These are phyloP conservation scores for Nicator chloris DNA, from an alignment of 2,113 vertebrate species.

Conservation along the genomic window DNA sequence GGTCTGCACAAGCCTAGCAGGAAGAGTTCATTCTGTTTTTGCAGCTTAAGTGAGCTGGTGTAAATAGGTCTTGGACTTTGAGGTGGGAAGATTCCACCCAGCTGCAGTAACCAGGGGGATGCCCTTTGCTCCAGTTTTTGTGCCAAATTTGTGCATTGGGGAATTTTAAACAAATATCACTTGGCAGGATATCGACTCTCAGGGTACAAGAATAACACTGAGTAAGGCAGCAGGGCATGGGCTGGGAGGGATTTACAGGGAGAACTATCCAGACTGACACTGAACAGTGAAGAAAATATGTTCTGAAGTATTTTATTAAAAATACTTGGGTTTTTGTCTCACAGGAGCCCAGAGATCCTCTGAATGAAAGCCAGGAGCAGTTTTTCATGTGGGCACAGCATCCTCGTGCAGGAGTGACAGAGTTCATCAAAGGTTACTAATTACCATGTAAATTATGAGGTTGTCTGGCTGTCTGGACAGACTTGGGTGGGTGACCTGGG, in stretches of 20 bases:
- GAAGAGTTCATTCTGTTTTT: slow-evolving; percentile 12
- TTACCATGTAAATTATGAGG: not conserved
- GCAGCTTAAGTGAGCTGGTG: slow-evolving; percentile 5
- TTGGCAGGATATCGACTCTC: not conserved
- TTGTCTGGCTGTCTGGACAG: not conserved
- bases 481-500: not conserved
- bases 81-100: slow-evolving; percentile 59
- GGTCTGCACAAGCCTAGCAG: not conserved
- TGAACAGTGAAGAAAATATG: not conserved
- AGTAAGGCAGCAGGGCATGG: not conserved
- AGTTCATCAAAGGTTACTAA: slow-evolving; percentile 13
- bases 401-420: not conserved
- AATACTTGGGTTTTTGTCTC: not conserved
- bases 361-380: not conserved
- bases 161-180: slow-evolving; percentile 46
- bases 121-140: slow-evolving; percentile 40
- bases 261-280: not conserved
- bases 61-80: slow-evolving; percentile 53
- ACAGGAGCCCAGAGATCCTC: not conserved
- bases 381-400: not conserved
- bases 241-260: not conserved
- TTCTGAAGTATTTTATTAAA: not conserved
- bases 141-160: slow-evolving; percentile 38
- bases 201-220: slow-evolving; percentile 6
- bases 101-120: slow-evolving; percentile 52